Base-by-base conservation (phyloP, 2,888 invertebrate species). In the Lithodes maja region DNA sequence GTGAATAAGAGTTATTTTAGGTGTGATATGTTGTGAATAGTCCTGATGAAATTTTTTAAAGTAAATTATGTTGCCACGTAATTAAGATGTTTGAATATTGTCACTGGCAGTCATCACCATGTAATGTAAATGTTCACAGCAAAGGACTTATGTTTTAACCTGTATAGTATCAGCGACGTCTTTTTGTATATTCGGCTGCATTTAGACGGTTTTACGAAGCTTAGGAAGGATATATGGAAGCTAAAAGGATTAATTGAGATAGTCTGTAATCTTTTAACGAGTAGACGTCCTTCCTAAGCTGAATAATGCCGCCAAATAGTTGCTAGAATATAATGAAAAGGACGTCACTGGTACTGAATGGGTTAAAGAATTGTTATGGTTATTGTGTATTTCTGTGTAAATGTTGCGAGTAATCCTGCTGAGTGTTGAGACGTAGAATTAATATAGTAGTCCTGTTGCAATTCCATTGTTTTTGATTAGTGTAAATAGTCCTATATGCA, bases 401-500 rank as follows among this genome's bases (percentile, higher is more conserved):
- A 83, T 84, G 83, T 78, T 53, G 80, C 83, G 69, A 77, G 82
- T 52, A 52, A 82, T 75, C 77, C 82, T 87, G 81, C 74, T 49
- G 61, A 61, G 61, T 61, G 61, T 61, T 61, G 7, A 7, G 61
- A 61, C 61, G 61, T 61, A 61, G 61, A 61, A 12, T 61, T 7
- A 61, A 61, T 5, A 5, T 61, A 61, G 74, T 86, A 12, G 49
- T 68, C 49, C 17, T 54, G 86, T 84, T 83, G 79, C 55, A 69
- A 79, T 79, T 71, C 74, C 77, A 83, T 83, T 61, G 85, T 86
- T 71, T 80, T 75, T 17, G 55, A 17, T 84, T 87, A 68, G 71
- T 87, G 87, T 87, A 87, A 87, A 87, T 87, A 87, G 87, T 81
- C 79, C 78, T 84, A 17, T 87, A 84, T 71, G 74, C 79, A 84